phyloP scores from a whole-genome alignment of 1,140 invertebrate species.

The Eufriesea mexicana region DNA sequence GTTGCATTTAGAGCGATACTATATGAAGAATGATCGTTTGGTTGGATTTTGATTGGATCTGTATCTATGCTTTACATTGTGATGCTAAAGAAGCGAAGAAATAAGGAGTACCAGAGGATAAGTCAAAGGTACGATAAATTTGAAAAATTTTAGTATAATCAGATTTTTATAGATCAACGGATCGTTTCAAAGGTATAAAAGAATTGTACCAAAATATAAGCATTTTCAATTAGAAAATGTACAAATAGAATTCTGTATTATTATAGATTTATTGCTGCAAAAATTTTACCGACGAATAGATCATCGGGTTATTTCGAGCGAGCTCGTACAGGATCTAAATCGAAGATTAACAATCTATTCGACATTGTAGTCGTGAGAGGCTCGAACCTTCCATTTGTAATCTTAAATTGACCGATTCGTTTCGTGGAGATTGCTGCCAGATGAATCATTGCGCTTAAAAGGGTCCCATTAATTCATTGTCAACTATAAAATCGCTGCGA shows the following conservation, averaged over 20 bases:
- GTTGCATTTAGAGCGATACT: not conserved
- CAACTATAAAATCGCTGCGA: not conserved
- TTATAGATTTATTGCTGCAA: not conserved
- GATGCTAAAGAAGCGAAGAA: too few relatives aligned
- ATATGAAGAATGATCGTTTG: not conserved
- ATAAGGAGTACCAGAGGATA: too few relatives aligned
- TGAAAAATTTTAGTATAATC: too few relatives aligned
- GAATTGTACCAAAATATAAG: too few relatives aligned
- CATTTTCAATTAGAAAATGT: too few relatives aligned
- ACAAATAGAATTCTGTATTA: too few relatives aligned
- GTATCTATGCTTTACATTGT: not conserved
- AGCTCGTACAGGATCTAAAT: not conserved
- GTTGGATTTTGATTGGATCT: not conserved
- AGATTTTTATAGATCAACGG: too few relatives aligned
- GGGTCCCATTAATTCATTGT: constrained; percentile 9
- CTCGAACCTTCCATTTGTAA: not conserved
- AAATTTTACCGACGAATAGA: not conserved
- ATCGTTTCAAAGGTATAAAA: too few relatives aligned
- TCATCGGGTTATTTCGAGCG: not conserved
- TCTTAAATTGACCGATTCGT: not conserved
- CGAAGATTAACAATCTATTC: not conserved
- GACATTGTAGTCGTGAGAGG: not conserved
- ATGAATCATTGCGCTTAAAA: constrained; percentile 7
- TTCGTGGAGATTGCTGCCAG: not conserved
- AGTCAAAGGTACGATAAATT: too few relatives aligned